Percentiles rank a stretch among this genome's conserved stretches.
Conservation (phyloP, 2,888 invertebrate genomes). For the Cactoblastis cactorum region DNA sequence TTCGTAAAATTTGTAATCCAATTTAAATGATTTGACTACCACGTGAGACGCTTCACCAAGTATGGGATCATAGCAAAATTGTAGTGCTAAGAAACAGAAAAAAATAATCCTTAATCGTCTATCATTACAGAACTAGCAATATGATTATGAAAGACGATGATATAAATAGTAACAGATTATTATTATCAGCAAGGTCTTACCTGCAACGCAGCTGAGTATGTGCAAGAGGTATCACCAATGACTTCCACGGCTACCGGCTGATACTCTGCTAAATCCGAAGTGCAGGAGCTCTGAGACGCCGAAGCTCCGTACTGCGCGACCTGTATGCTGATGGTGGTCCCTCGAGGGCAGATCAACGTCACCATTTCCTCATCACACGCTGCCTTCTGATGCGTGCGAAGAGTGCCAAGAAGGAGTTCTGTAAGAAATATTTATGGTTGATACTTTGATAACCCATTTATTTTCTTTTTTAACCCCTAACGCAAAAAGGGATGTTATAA, state of each 20-base stretch:
- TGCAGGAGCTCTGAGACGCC: constrained; percentile 67
- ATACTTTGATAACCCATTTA: no score
- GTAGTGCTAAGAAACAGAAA: no score
- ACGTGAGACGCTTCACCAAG: no score
- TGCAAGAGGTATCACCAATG: constrained; percentile 83
- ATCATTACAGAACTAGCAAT: no score
- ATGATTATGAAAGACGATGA: no score
- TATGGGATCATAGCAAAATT: no score
- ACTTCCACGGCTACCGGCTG: constrained; percentile 73
- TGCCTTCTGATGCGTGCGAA: constrained; percentile 93
- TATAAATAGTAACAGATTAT: not conserved
- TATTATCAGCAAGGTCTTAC: constrained; percentile 64
- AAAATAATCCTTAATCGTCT: no score
- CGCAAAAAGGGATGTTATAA: no score
- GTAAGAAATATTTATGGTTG: constrained; percentile 52
- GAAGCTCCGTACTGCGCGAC: constrained; percentile 93
- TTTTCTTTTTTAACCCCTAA: no score
- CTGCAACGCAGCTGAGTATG: constrained; percentile 89
- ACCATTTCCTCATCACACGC: constrained; percentile 95
- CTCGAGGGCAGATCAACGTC: constrained; percentile 91
- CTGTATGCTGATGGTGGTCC: constrained; percentile 94
- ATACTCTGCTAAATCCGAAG: constrained; percentile 71
- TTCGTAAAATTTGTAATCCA: no score
- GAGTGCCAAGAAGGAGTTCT: constrained; percentile 94
- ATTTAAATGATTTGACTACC: no score